Conservation (phyloP, 2,113 vertebrate genomes). For the Clarias gariepinus region DNA sequence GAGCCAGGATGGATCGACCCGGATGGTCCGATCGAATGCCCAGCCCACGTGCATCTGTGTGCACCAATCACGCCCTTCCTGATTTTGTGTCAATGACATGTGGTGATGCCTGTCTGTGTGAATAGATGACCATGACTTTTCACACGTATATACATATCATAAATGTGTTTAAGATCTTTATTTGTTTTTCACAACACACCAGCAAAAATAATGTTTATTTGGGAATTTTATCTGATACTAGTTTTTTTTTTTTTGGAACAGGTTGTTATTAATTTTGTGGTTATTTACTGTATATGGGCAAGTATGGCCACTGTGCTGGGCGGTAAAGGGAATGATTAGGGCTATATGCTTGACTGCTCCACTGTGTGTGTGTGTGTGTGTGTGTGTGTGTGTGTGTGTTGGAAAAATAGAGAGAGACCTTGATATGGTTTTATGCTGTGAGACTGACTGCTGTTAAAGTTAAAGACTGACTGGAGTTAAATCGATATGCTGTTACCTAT, state of each 20-base stretch:
- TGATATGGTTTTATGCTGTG: neutral
- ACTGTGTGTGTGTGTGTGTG: slow-evolving; percentile 30
- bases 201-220: slow-evolving; percentile 45
- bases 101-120: slow-evolving; percentile 40
- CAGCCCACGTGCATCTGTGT: slow-evolving; percentile 44
- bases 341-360: slow-evolving; percentile 29
- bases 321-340: slow-evolving; percentile 36
- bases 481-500: neutral
- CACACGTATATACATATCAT: slow-evolving; percentile 40
- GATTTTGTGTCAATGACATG: slow-evolving; percentile 54
- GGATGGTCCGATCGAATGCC: slow-evolving; percentile 48
- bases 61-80: slow-evolving; percentile 43
- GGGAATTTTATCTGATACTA: neutral
- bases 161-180: slow-evolving; percentile 26
- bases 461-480: neutral
- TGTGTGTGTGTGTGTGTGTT: neutral
- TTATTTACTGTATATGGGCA: slow-evolving; percentile 7
- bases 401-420: neutral
- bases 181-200: slow-evolving; percentile 45
- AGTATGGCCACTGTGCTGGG: slow-evolving; percentile 1
- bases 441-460: slow-evolving; percentile 5
- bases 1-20: neutral
- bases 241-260: neutral
- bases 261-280: neutral
- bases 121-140: slow-evolving; percentile 21